Conservation (phyloP, 2,113 vertebrate species). For the Tympanuchus pallidicinctus region DNA sequence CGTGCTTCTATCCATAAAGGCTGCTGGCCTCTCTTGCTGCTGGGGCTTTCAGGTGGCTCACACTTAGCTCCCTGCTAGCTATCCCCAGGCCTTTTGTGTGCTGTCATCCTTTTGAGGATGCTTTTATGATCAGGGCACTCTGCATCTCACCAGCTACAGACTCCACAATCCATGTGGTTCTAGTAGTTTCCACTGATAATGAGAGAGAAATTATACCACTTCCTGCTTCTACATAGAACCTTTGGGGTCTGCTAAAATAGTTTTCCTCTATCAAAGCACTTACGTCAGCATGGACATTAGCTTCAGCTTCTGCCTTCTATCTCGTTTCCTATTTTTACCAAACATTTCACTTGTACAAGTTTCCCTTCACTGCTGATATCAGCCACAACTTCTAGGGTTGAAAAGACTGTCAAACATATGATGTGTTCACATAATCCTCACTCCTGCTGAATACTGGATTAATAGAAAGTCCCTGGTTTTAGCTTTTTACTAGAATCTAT, state of each 20-base stretch:
- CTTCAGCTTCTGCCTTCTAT: not conserved
- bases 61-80: not conserved
- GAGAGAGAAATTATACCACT: not conserved
- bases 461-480: not conserved
- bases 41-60: not conserved
- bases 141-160: not conserved
- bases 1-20: fast-evolving
- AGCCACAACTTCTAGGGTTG: not conserved
- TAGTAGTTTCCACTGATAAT: not conserved
- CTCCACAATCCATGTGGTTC: fast-evolving
- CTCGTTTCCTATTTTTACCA: not conserved
- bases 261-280: not conserved
- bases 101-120: not conserved
- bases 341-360: not conserved
- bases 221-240: not conserved
- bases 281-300: not conserved
- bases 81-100: fast-evolving
- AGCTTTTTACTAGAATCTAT: not conserved
- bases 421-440: not conserved
- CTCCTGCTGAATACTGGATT: not conserved
- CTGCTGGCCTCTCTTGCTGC: not conserved
- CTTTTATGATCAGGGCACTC: not conserved
- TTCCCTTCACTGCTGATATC: not conserved
- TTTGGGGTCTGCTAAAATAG: not conserved
- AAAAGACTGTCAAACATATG: not conserved